These are phyloP conservation scores for Halichondria panicea DNA, from an alignment of 37 sponge, comb jelly and placozoan genomes.

Conservation along the genomic window DNA sequence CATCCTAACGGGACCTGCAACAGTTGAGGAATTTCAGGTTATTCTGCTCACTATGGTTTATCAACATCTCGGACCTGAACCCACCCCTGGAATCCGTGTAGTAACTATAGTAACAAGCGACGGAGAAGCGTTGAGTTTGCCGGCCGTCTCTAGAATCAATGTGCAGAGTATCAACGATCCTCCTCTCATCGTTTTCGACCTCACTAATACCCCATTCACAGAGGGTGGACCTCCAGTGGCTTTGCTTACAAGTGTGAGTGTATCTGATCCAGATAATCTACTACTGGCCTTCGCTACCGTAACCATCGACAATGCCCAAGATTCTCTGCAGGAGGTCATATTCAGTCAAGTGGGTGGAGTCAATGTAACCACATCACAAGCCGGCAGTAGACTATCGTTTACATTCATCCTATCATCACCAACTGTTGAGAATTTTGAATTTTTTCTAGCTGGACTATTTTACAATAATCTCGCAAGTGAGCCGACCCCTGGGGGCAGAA, in stretches of 20 bases:
- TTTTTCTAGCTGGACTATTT: slow-evolving; percentile 22
- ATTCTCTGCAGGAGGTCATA: slow-evolving; percentile 32
- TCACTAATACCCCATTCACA: slow-evolving; percentile 13
- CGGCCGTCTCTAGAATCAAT: slow-evolving; percentile 22
- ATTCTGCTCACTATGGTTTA: slow-evolving; percentile 50
- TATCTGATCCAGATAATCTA: slow-evolving; percentile 53
- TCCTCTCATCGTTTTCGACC: slow-evolving; percentile 19
- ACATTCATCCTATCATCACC: slow-evolving; percentile 21
- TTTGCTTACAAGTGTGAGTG: slow-evolving; percentile 18
- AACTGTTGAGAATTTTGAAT: slow-evolving; percentile 17
- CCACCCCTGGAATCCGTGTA: slow-evolving; percentile 28
- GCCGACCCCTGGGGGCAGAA: slow-evolving; percentile 21
- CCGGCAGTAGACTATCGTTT: no score
- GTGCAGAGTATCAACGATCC: slow-evolving; percentile 49
- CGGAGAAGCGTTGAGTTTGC: slow-evolving; percentile 31
- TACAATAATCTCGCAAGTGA: slow-evolving; percentile 61
- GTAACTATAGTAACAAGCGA: slow-evolving; percentile 60
- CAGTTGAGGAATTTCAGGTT: slow-evolving; percentile 14
- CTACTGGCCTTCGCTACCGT: slow-evolving; percentile 22
- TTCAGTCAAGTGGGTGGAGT: neutral
- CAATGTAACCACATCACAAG: no score
- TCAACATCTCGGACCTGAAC: slow-evolving; percentile 50
- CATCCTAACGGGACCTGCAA: slow-evolving; percentile 39
- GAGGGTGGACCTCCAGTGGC: slow-evolving; percentile 39
- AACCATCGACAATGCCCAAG: slow-evolving; percentile 9